Percentiles rank a stretch among this genome's conserved stretches.
phyloP scores from a whole-genome alignment of 2,113 vertebrate species.

The Brevimyrus niger region DNA sequence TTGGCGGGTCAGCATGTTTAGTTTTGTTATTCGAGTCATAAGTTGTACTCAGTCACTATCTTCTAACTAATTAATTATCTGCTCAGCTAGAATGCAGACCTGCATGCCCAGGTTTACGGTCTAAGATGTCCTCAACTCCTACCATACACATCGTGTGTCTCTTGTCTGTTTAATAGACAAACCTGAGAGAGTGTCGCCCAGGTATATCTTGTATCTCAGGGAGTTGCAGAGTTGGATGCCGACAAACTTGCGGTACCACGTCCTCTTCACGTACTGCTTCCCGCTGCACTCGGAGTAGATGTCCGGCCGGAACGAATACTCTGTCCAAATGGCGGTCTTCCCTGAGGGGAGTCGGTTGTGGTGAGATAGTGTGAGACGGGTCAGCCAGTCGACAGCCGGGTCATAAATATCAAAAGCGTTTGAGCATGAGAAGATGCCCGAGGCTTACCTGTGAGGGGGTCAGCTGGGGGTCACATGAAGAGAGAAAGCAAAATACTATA shows the following conservation, averaged over 20 bases:
- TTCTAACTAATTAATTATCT: not conserved
- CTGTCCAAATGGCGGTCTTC: constrained; percentile 95
- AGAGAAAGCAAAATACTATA: not conserved
- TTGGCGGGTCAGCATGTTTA: not conserved
- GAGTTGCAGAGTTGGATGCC: constrained; percentile 94
- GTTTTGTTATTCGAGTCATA: not conserved
- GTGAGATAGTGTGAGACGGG: not conserved
- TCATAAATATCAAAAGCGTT: not conserved
- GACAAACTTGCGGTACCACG: constrained; percentile 96
- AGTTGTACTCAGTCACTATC: not conserved
- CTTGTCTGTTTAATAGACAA: constrained; percentile 34
- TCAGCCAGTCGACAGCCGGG: not conserved
- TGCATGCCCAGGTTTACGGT: not conserved
- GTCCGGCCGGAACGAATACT: constrained; percentile 83
- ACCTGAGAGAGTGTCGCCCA: constrained; percentile 89
- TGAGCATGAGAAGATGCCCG: not conserved
- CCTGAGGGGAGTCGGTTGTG: constrained; percentile 47
- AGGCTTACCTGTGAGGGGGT: constrained; percentile 81
- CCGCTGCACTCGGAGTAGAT: constrained; percentile 85
- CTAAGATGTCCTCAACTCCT: not conserved
- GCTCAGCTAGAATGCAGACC: not conserved
- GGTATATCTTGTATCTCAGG: constrained; percentile 94
- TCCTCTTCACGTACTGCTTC: constrained; percentile 88
- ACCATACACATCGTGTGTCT: not conserved
- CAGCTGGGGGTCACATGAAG: constrained; percentile 58